Conservation (phyloP, 2,888 invertebrate species). For the Vanessa cardui region DNA sequence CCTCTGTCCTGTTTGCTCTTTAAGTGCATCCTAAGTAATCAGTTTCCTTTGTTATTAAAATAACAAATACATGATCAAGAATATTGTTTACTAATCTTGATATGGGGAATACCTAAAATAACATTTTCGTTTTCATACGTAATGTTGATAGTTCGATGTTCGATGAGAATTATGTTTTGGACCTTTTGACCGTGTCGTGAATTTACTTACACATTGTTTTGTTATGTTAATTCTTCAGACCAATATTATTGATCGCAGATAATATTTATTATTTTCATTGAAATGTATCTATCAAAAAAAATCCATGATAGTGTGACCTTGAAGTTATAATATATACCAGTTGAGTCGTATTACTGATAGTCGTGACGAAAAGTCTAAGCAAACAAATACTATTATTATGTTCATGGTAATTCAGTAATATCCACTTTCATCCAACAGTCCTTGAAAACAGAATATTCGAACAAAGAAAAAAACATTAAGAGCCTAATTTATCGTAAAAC, state of each 20-base stretch:
- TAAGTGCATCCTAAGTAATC: too few species aligned
- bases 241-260: background rate
- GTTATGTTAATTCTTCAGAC: background rate
- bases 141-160: constrained; percentile 5
- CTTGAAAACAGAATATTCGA: too few species aligned
- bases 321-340: too few species aligned
- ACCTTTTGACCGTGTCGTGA: background rate
- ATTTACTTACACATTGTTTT: background rate
- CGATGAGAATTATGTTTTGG: constrained; percentile 2
- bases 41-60: constrained; percentile 7
- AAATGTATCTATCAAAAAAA: too few species aligned
- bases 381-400: too few species aligned
- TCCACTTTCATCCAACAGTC: too few species aligned
- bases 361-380: too few species aligned
- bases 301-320: too few species aligned
- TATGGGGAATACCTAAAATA: constrained; percentile 12
- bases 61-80: background rate
- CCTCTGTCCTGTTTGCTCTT: background rate
- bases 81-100: background rate
- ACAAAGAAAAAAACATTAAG: too few species aligned
- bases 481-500: background rate
- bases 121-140: constrained; percentile 18
- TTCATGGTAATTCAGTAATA: too few species aligned
- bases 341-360: too few species aligned
- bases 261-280: too few species aligned